Percentiles rank a stretch among this genome's conserved stretches.
phyloP scores from a whole-genome alignment of 2,797 vertebrate species.

The Gymnocypris eckloni region DNA sequence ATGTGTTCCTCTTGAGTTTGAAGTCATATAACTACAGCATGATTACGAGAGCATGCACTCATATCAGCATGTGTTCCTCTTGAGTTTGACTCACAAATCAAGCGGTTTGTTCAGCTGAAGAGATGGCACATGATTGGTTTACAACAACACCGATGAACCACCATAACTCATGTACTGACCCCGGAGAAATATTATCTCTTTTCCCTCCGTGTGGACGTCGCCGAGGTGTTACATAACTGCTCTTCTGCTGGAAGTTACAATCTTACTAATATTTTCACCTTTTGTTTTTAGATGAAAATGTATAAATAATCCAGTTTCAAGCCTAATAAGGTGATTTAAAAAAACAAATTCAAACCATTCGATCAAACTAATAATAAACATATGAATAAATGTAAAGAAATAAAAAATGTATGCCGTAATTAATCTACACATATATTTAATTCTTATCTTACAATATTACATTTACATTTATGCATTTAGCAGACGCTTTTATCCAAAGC shows the following conservation, averaged over 20 bases:
- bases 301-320: too few species aligned
- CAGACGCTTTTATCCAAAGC: too few species aligned
- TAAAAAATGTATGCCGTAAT: too few species aligned
- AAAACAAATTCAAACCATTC: too few species aligned
- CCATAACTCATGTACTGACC: background rate
- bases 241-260: background rate
- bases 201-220: background rate
- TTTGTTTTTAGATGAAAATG: background rate
- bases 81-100: slow-evolving; percentile 59
- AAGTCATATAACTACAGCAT: background rate
- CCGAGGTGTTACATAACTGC: background rate
- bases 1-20: background rate
- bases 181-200: slow-evolving; percentile 10
- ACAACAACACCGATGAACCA: background rate
- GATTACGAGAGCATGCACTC: background rate
- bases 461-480: too few species aligned
- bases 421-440: too few species aligned
- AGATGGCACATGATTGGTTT: background rate
- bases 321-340: too few species aligned
- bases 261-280: background rate
- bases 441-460: too few species aligned
- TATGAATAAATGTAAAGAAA: background rate
- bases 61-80: slow-evolving; percentile 13
- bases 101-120: background rate
- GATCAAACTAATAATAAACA: too few species aligned